Percentiles rank a stretch among this genome's conserved stretches.
phyloP scores from a whole-genome alignment of 2,797 vertebrate species.

The Gallinago stenura region DNA sequence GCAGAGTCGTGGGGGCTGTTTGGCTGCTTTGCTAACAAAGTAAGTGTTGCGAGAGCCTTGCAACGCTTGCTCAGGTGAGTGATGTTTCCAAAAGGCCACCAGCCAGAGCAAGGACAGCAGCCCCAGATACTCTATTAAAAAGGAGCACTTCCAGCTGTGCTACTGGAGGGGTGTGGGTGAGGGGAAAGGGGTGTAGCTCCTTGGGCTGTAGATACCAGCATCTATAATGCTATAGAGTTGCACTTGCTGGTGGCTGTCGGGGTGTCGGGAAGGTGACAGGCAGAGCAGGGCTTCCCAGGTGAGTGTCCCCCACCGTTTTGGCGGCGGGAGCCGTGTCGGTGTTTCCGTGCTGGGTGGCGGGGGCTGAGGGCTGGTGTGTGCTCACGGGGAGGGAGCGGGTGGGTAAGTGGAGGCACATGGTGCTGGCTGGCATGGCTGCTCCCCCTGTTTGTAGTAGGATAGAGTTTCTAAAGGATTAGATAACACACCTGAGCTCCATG shows the following conservation, averaged over 20 bases:
- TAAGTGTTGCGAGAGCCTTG: not conserved
- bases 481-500: not conserved
- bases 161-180: accelerated
- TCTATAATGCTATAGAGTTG: accelerated
- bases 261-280: accelerated
- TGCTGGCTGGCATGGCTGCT: conserved; percentile 8
- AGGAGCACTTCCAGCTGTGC: not conserved
- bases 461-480: conserved; percentile 49
- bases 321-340: accelerated
- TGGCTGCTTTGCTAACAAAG: not conserved
- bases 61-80: not conserved
- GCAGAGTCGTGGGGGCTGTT: not conserved
- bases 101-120: not conserved
- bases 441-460: conserved; percentile 21
- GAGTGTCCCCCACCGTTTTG: accelerated
- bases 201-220: accelerated
- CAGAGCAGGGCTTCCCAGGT: not conserved
- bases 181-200: not conserved
- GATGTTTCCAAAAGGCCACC: not conserved
- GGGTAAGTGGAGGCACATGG: not conserved
- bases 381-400: not conserved
- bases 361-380: not conserved
- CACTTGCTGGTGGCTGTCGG: not conserved
- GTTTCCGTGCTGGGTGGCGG: accelerated
- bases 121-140: not conserved